Evolutionary conservation across 2,113 vertebrate species (phyloP), one percentile per base, ranked within the genome.

Genomic region (Orientallactaga bullata): DNA sequence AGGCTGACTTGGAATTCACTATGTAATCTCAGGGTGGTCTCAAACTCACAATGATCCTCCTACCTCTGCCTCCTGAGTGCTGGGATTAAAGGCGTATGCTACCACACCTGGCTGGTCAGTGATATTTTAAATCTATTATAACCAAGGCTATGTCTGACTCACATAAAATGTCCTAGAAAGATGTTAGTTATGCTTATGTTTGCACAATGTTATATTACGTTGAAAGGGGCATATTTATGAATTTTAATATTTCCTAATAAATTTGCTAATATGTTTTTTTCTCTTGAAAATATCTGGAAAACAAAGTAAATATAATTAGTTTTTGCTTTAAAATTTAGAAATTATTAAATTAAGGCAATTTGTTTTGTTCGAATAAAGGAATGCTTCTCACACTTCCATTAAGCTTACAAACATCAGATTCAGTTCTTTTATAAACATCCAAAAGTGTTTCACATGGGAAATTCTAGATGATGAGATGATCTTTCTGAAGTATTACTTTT

Each of bases 401-500:
- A 77, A 68, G 23, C 37, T 81, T 88, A 28, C 65, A 82, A 94
- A 85, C 3, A 81, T 81, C 39, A 71, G 58, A 81, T 84, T 92
- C 37, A 68, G 28, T 17, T 74, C 39, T 68, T 92, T 85, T 24
- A 66, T 32, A 94, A 92, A 88, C n/a, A 94, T 10, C 20, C 17
- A 92, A 73, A 82, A 85, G 81, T 85, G 30, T 4, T 51, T 92
- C 35, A 88, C 28, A 24, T 76, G 26, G 26, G 32, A 88, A 86
- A 72, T 42, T 6, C 15, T 32, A 82, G 28, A 39, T 78, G 61
- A 73, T 86, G 80, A 89, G 32, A 83, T 69, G 68, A 60, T 71
- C 73, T 63, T 92, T 95, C 30, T 90, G 63, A 95, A 90, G 28
- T 85, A 89, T 81, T 78, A 83, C 9, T 76, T 82, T 93, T 88